Conservation (phyloP, 2,888 invertebrate species). For the Therioaphis trifolii region DNA sequence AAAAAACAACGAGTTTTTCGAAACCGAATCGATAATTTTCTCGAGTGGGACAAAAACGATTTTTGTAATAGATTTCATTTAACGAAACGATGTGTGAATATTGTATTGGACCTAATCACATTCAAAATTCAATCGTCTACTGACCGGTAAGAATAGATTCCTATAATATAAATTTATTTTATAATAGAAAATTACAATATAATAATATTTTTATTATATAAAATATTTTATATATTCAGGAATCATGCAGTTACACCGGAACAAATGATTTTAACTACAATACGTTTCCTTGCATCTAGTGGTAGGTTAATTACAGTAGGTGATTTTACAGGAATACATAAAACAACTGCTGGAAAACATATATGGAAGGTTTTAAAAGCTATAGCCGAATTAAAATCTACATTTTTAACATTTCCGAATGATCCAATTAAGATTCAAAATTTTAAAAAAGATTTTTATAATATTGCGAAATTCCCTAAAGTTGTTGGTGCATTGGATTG, state of each 20-base stretch:
- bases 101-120: background rate
- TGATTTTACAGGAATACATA: constrained; percentile 29
- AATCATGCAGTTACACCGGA: constrained; percentile 8
- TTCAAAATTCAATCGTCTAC: constrained; percentile 24
- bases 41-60: background rate
- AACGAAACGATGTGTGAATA: constrained; percentile 23
- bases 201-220: background rate
- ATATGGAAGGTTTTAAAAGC: constrained; percentile 33
- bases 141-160: constrained; percentile 5
- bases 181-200: background rate
- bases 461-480: constrained; percentile 65
- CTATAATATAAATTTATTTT: background rate
- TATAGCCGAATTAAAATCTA: constrained; percentile 28
- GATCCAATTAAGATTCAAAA: constrained; percentile 8
- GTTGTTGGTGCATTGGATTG: constrained; percentile 66
- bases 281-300: constrained; percentile 25
- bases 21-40: constrained; percentile 17
- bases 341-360: constrained; percentile 24
- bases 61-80: constrained; percentile 21
- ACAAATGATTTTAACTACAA: background rate
- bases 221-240: background rate
- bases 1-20: constrained; percentile 14
- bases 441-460: constrained; percentile 63
- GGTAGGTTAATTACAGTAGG: background rate
- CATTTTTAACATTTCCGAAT: constrained; percentile 18